Evolutionary conservation across 2,888 invertebrate species (phyloP).

Genomic region (Emesis russula): DNA sequence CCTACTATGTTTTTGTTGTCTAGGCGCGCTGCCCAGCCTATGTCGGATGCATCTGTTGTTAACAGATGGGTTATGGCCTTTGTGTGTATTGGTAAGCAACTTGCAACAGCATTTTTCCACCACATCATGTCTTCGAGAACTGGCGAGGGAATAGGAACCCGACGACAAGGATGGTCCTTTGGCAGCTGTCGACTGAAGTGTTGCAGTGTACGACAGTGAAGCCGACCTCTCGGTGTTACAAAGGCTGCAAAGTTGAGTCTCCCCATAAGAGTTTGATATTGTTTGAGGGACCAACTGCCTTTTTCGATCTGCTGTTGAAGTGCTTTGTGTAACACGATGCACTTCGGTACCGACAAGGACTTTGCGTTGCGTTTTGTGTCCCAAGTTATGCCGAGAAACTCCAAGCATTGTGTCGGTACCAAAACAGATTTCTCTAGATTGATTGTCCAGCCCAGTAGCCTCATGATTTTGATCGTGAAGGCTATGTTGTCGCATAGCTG

Average conservation of each 20-base stretch:
- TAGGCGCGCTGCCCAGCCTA: conserved; percentile 45
- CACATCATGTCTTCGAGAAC: conserved; percentile 60
- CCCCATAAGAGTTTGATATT: conserved; percentile 75
- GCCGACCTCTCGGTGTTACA: conserved; percentile 57
- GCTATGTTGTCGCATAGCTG: conserved; percentile 21
- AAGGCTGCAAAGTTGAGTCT: conserved; percentile 82
- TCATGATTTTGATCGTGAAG: conserved; percentile 40
- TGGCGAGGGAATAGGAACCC: conserved; percentile 23
- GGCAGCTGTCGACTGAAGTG: conserved; percentile 58
- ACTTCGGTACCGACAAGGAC: conserved; percentile 74
- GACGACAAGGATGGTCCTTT: conserved; percentile 33
- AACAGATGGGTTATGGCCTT: conserved; percentile 55
- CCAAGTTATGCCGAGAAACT: conserved; percentile 80
- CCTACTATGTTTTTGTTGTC: conserved; percentile 17
- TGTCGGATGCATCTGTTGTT: conserved; percentile 76
- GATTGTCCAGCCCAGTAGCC: conserved; percentile 68
- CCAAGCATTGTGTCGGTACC: conserved; percentile 64
- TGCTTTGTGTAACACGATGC: conserved; percentile 71
- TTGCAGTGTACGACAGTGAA: conserved; percentile 70
- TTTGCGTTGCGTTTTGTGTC: conserved; percentile 69
- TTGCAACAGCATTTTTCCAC: conserved; percentile 53
- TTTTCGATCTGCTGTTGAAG: conserved; percentile 44
- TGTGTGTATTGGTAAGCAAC: conserved; percentile 56
- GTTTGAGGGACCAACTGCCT: conserved; percentile 71
- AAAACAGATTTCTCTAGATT: conserved; percentile 72